Conservation (phyloP, 2,113 vertebrate genomes). For the Tautogolabrus adspersus region DNA sequence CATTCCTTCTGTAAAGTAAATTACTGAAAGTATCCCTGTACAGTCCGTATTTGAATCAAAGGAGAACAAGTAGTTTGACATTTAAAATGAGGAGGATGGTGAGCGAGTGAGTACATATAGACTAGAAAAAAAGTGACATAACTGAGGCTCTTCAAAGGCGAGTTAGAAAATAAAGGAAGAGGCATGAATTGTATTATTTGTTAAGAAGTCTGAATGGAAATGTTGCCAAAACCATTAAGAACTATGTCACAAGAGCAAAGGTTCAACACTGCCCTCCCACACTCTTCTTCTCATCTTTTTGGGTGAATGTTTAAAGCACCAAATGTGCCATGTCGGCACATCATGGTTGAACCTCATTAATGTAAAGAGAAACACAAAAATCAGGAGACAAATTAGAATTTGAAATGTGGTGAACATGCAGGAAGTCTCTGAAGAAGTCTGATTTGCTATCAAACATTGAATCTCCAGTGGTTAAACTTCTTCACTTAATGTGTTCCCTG, state of each 20-base stretch:
- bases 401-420: no score
- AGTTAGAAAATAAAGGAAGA: background rate
- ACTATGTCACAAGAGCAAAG: background rate
- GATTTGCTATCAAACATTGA: background rate
- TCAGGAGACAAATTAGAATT: no score
- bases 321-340: no score
- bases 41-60: background rate
- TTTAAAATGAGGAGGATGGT: background rate
- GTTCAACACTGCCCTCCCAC: background rate
- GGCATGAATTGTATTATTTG: slow-evolving; percentile 4
- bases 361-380: no score
- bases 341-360: no score
- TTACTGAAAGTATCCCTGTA: background rate
- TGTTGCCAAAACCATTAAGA: slow-evolving; percentile 20
- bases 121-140: background rate
- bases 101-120: slow-evolving; percentile 6
- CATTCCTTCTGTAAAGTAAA: background rate
- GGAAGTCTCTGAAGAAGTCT: no score
- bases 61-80: background rate
- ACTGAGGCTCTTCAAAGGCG: background rate
- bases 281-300: no score
- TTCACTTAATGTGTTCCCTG: background rate
- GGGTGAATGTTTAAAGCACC: no score
- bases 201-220: slow-evolving; percentile 27
- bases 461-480: background rate